Evolutionary conservation across 2,888 invertebrate species (phyloP).

Genomic region (Fragum whitleyi): DNA sequence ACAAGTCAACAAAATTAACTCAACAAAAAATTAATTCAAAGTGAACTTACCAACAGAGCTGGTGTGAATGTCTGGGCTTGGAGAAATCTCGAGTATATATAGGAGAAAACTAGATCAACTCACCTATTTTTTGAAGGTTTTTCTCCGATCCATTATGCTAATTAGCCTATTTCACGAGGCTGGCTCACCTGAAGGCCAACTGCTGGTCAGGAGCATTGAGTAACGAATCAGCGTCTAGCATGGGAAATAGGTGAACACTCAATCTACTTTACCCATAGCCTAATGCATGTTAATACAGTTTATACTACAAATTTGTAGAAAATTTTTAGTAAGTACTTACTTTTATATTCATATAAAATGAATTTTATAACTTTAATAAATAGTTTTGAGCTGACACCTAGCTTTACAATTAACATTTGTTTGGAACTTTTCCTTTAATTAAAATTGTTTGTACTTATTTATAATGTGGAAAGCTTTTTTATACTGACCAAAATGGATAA

Average conservation of each 20-base stretch:
- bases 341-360: no score
- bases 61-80: not conserved
- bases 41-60: conserved; percentile 4
- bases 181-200: not conserved
- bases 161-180: conserved; percentile 16
- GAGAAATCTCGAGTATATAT: conserved; percentile 1
- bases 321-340: no score
- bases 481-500: no score
- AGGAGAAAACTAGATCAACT: conserved; percentile 54
- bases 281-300: no score
- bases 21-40: not conserved
- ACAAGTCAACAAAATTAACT: not conserved
- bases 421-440: no score
- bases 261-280: not conserved
- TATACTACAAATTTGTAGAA: no score
- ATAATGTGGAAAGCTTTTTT: no score
- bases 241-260: conserved; percentile 8
- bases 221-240: not conserved
- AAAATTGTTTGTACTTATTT: no score
- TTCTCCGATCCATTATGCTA: conserved; percentile 75
- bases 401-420: no score
- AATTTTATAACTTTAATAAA: no score
- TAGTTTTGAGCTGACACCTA: no score
- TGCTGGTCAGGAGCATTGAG: conserved; percentile 11
- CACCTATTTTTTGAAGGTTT: conserved; percentile 45